Percentiles rank a stretch among this genome's conserved stretches.
phyloP scores from a whole-genome alignment of 2,888 invertebrate genomes.

The Xestia rhomboidea region DNA sequence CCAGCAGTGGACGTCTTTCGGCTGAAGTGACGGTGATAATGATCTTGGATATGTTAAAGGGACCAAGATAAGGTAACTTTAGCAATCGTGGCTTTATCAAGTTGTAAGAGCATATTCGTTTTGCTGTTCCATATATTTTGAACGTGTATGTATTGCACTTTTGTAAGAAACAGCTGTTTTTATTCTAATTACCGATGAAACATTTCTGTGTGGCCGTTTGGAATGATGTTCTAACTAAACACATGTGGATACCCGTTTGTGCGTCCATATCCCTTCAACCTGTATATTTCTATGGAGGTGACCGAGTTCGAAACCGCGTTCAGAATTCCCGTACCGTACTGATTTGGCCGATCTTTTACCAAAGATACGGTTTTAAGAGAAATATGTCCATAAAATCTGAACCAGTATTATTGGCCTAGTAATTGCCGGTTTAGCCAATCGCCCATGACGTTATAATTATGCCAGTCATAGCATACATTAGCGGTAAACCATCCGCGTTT shows the following conservation, averaged over 20 bases:
- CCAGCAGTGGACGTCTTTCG: too few species aligned
- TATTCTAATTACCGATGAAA: background rate
- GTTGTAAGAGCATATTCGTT: background rate
- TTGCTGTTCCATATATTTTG: background rate
- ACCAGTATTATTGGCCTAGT: background rate
- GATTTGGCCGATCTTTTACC: background rate
- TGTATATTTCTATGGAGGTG: too few species aligned
- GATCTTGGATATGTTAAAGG: too few species aligned
- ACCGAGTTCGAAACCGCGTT: background rate
- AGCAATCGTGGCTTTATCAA: background rate
- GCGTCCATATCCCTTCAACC: too few species aligned
- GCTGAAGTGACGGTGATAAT: too few species aligned
- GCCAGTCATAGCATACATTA: slow-evolving; percentile 33
- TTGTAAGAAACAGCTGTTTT: background rate
- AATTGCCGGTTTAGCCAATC: slow-evolving; percentile 34
- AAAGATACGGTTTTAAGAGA: background rate
- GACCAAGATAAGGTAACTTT: background rate
- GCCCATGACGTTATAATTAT: slow-evolving; percentile 39
- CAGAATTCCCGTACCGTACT: background rate
- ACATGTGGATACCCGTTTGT: background rate
- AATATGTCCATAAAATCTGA: background rate
- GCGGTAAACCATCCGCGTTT: slow-evolving; percentile 16
- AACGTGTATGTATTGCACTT: background rate
- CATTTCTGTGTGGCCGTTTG: background rate
- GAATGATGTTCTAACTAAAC: background rate